Evolutionary conservation across 2,113 vertebrate genomes (phyloP), one percentile per base, ranked within the genome.

Genomic region (Phylloscopus trochiloides): DNA sequence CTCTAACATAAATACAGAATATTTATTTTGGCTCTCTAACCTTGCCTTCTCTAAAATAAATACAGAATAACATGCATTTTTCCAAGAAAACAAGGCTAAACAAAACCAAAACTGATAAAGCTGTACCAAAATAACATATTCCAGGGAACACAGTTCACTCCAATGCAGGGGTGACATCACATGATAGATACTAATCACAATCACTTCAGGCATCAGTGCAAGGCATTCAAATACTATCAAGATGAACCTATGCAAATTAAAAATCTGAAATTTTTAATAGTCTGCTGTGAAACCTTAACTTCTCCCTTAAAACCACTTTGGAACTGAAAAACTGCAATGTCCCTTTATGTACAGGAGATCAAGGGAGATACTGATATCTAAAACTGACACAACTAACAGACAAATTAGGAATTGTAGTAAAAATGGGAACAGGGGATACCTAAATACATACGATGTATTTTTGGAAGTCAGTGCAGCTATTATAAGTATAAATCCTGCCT

Each of bases 1-100:
- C 51, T 93, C 55, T 77, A 83, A 94, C 92, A 80, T 62, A 90
- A 93, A 86, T 66, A 70, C 10, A 48, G 50, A 71, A 38, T 22
- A 80, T 52, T 77, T 52, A n/a, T 52, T 77, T 94, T 76, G 45
- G 88, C 81, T 90, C 54, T 88, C 58, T 90, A 92, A 88, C 34
- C 42, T 86, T 88, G 32, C 19, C 14, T 77, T 70, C 26, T 93
- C 55, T 67, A 80, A 95, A 90, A 86, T 70, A 93, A 93, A 83
- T 73, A 76, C 12, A 59, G 50, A 77, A 42, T 17, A 77, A 66
- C 11, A 20, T 70, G 11, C 14, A 19, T 90, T 93, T 86, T 86
- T 80, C 42, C 50, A 79, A 73, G n/a, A 88, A 94, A 90, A 74
- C 11, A 58, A 66, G 58, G 24, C 16, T 36, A 86, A 88, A 79